Conservation (phyloP, 37 sponge, comb jelly and placozoan species). For the Aphrocallistes beatrix region DNA sequence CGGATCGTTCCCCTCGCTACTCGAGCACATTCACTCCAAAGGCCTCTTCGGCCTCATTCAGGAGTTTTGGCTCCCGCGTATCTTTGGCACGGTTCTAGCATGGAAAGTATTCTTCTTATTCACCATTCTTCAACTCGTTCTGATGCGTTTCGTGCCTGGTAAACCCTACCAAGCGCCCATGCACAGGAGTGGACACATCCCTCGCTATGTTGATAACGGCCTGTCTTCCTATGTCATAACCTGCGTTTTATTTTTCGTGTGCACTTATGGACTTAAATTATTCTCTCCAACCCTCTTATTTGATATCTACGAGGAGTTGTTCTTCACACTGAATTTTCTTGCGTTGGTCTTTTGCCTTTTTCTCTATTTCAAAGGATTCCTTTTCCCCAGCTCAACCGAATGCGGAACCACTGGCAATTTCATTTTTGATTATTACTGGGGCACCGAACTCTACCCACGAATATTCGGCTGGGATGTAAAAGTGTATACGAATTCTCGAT, state of each 20-base stretch:
- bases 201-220: slow-evolving; percentile 48
- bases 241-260: slow-evolving; percentile 16
- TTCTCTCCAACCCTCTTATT: slow-evolving; percentile 48
- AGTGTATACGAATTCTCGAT: background rate
- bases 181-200: slow-evolving; percentile 31
- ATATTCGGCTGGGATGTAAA: slow-evolving; percentile 20
- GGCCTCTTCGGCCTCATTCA: background rate
- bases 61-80: slow-evolving; percentile 7
- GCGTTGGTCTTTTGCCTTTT: slow-evolving; percentile 27
- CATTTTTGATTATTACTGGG: slow-evolving; percentile 63
- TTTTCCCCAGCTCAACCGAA: slow-evolving; percentile 39
- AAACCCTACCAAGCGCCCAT: too few species aligned
- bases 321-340: slow-evolving; percentile 41
- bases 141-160: slow-evolving; percentile 50
- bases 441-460: slow-evolving; percentile 60
- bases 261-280: slow-evolving; percentile 28
- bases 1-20: slow-evolving; percentile 21
- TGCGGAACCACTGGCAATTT: slow-evolving; percentile 30
- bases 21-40: background rate
- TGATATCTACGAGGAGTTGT: slow-evolving; percentile 43
- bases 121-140: slow-evolving; percentile 35
- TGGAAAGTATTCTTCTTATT: slow-evolving; percentile 33
- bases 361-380: slow-evolving; percentile 37
- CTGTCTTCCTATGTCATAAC: slow-evolving; percentile 25
- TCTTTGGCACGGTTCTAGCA: slow-evolving; percentile 34